Evolutionary conservation across 1,140 invertebrate species (phyloP).

Genomic region (Gryllus bimaculatus): DNA sequence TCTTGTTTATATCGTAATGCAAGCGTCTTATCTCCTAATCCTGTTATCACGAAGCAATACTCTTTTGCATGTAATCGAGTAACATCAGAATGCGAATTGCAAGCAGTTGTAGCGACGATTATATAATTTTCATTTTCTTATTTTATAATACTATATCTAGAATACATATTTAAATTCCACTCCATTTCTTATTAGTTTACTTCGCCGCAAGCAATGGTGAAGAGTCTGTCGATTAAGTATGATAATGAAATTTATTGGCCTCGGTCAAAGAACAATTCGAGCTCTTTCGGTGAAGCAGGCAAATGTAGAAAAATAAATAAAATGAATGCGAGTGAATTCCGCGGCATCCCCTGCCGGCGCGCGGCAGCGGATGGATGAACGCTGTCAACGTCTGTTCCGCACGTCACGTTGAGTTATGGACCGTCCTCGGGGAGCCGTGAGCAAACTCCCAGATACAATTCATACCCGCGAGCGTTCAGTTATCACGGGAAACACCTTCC

Average conservation of each 20-base stretch:
- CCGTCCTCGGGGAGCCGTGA: background rate
- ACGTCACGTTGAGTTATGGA: slow-evolving; percentile 1
- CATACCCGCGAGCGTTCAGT: background rate
- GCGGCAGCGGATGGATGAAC: background rate
- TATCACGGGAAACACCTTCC: background rate
- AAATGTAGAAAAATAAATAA: background rate
- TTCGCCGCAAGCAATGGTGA: too few relatives aligned
- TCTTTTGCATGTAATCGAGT: too few relatives aligned
- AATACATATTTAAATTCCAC: too few relatives aligned
- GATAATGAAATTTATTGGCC: background rate
- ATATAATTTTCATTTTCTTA: too few relatives aligned
- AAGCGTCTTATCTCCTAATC: too few relatives aligned
- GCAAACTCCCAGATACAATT: background rate
- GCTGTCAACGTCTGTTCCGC: background rate
- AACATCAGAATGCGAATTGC: too few relatives aligned
- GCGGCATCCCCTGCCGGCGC: background rate
- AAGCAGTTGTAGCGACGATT: too few relatives aligned
- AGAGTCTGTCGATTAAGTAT: too few relatives aligned
- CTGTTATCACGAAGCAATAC: too few relatives aligned
- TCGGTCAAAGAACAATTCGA: background rate
- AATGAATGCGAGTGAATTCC: background rate
- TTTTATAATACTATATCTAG: too few relatives aligned
- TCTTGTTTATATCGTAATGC: too few relatives aligned
- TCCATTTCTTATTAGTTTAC: too few relatives aligned
- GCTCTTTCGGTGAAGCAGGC: background rate